These are phyloP conservation scores for Sphaerodactylus townsendi DNA, from an alignment of 2,113 vertebrate genomes.

Conservation along the genomic window DNA sequence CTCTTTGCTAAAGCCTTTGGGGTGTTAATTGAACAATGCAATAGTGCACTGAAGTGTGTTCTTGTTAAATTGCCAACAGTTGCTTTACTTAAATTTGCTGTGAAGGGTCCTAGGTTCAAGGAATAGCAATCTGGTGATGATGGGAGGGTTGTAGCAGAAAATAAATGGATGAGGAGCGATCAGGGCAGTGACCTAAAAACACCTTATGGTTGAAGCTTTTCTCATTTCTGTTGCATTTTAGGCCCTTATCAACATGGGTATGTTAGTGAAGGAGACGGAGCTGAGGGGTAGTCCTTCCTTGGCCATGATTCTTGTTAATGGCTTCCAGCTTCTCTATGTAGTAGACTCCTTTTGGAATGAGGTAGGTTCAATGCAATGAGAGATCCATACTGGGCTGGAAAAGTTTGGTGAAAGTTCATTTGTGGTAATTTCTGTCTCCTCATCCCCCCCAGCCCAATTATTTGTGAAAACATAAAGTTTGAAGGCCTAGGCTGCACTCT, in stretches of 20 bases:
- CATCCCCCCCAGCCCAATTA: background rate
- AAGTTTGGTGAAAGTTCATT: background rate
- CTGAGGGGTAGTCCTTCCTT: constrained; percentile 82
- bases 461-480: background rate
- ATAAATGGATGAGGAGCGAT: background rate
- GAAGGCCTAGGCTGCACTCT: background rate
- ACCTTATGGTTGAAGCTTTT: background rate
- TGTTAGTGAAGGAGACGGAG: constrained; percentile 86
- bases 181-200: background rate
- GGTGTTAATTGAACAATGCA: background rate
- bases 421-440: background rate
- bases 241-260: constrained; percentile 81
- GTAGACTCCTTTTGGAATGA: constrained; percentile 87
- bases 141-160: background rate
- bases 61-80: background rate
- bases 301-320: constrained; percentile 86
- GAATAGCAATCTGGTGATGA: background rate
- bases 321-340: constrained; percentile 88
- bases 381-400: background rate
- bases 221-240: background rate
- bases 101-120: background rate
- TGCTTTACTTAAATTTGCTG: background rate
- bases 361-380: constrained; percentile 55
- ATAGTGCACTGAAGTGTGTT: background rate
- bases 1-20: background rate